Conservation (phyloP, 1,140 invertebrate species). For the Tyrophagus putrescentiae region DNA sequence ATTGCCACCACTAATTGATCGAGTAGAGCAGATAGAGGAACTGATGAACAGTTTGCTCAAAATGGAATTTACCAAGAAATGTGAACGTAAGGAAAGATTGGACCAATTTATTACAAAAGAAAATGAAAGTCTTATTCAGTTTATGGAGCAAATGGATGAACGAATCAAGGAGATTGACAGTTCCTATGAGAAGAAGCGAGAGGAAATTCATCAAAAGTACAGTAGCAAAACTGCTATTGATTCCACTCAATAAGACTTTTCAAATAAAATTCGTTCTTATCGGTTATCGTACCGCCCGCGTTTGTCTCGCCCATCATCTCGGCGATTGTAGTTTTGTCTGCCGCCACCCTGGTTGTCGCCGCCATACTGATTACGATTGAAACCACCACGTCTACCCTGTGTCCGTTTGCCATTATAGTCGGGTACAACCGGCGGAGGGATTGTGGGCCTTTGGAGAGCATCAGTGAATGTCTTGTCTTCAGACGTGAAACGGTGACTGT, state of each 20-base stretch:
- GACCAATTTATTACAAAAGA: conserved; percentile 2
- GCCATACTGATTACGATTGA: neutral
- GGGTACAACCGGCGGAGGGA: neutral
- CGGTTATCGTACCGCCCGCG: neutral
- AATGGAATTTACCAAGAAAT: neutral
- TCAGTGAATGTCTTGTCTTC: neutral
- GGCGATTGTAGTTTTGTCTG: too few species aligned
- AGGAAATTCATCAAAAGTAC: conserved; percentile 1
- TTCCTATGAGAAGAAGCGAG: neutral
- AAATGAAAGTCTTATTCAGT: conserved; percentile 2
- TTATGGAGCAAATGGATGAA: conserved; percentile 3
- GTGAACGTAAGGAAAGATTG: neutral
- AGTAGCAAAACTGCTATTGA: neutral
- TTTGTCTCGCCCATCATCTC: neutral
- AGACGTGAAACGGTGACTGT: neutral
- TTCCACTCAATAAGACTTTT: neutral
- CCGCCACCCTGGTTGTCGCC: too few species aligned
- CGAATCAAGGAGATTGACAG: conserved; percentile 6
- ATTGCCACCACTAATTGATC: neutral
- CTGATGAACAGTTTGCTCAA: neutral
- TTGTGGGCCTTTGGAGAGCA: neutral
- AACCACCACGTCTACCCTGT: neutral
- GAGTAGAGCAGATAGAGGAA: neutral
- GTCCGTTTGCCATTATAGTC: conserved; percentile 8
- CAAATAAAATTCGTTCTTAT: neutral